Evolutionary conservation across 1,140 invertebrate species (phyloP), one percentile per base, ranked within the genome.

Genomic region (Pseudomyrmex concolor): DNA sequence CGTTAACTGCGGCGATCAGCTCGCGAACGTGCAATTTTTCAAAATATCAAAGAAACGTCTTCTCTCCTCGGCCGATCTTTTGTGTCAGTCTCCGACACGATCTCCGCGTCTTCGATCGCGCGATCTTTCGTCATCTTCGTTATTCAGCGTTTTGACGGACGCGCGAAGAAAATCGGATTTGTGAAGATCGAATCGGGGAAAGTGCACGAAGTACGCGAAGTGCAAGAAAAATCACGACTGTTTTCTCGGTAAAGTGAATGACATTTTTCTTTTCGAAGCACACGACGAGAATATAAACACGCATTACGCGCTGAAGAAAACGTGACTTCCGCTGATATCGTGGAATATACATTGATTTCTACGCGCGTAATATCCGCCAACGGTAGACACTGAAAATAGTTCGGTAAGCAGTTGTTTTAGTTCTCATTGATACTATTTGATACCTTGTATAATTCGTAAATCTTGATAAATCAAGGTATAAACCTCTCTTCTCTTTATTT

Each of bases 351-450:
- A 9, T 19, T 34, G 3, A 2, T 15, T 19, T 15, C 34, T 64
- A 25, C 64, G 12, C 34, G 34, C 34, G 34, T 34, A 34, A 34
- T 34, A 34, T 34, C 34, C 34, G 34, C 34, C 34, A 0, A 34
- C 5, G 34, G 34, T 17, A 19, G 7, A 70, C 12, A 48, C n/a
- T 34, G 19, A 80, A 78, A 34, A 34, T 0, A 34, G n/a, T n/a
- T n/a, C 43, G 76, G 76, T 80, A 71, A 80, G 76, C 51, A 25
- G 43, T 15, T 34, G 3, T 34, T 8, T 2, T 12, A 34, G 50
- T 12, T 15, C 60, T 80, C 22, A 50, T 71, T 71, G 71, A 59
- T 48, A 43, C 5, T 17, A 17, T 22, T 71, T 71, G 71, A 59
- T 48, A 43, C 5, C 34, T 25, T 22, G 17, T 50, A 34, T 4